Percentiles rank a stretch among this genome's conserved stretches.
These are phyloP conservation scores for Cantharis lateralis DNA, from an alignment of 2,888 invertebrate species.

Conservation along the genomic window DNA sequence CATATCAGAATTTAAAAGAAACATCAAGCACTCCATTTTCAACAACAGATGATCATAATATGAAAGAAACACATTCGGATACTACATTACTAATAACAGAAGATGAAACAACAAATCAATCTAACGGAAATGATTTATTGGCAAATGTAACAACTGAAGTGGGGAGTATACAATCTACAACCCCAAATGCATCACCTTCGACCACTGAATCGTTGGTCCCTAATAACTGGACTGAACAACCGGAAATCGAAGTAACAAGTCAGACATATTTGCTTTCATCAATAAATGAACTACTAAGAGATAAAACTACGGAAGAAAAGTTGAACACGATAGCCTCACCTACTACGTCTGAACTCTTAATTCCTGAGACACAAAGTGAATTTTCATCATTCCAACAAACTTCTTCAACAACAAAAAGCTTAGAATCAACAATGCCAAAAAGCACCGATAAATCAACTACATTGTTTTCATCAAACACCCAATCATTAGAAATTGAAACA, in stretches of 20 bases:
- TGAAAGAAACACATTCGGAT: background rate
- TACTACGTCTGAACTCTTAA: too few relatives aligned
- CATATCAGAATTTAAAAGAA: background rate
- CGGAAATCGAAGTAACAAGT: too few relatives aligned
- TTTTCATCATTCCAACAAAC: too few relatives aligned
- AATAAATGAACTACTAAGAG: too few relatives aligned
- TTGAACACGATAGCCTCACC: too few relatives aligned
- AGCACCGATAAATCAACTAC: background rate
- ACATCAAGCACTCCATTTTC: background rate
- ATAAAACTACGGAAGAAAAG: too few relatives aligned
- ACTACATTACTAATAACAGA: background rate
- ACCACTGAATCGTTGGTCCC: background rate
- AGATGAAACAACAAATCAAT: background rate
- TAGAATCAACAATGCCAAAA: background rate
- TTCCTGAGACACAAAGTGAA: too few relatives aligned
- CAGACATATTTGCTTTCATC: too few relatives aligned
- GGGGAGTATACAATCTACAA: background rate
- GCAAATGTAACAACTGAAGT: background rate
- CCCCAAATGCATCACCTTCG: background rate
- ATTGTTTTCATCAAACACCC: background rate
- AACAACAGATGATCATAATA: background rate
- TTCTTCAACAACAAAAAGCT: too few relatives aligned
- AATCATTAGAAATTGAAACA: background rate
- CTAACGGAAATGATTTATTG: background rate
- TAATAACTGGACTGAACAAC: too few relatives aligned